Base-by-base conservation (phyloP, 2,113 vertebrate genomes). In the Xenopus borealis region DNA sequence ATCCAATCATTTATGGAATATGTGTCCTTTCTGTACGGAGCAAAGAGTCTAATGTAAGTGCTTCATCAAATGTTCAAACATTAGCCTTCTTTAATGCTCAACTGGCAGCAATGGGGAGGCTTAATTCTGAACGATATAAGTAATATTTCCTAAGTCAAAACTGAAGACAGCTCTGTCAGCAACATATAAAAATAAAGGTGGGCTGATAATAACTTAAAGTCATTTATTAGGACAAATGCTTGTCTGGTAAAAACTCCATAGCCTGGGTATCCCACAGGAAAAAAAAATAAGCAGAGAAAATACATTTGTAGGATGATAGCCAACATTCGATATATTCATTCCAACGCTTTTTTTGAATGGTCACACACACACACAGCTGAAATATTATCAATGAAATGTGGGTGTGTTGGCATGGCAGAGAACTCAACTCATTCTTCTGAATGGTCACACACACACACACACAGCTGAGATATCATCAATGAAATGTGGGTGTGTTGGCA, bases 401-500 rank as follows among this genome's bases (percentile, higher is more conserved):
- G 74, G 58, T 64, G 66, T 64, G 23, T 30, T 70, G 66, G 74
- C 20, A 64, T 4, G 58, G 55, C 30, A 27, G 18, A 57, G 12
- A 18, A 58, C 46, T 18, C n/a, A n/a, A n/a, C n/a, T n/a, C n/a
- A n/a, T n/a, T n/a, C 16, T 55, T 13, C 17, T 13, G 3, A 50
- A 12, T n/a, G 14, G 53, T 8, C 53, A 55, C 53, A 55, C 23
- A 27, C 53, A 16, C 53, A n/a, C n/a, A n/a, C n/a, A n/a, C n/a
- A n/a, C n/a, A 55, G 17, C 33, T 75, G 6, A 30, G 30, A 47
- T 62, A 62, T 64, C 6, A 64, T 77, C 67, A 57, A 46, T 69
- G 50, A 57, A 64, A 64, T 23, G 27, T 64, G 70, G 74, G 59
- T 64, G 67, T 64, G 23, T 33, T 70, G 66, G 74, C 23, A 64